Evolutionary conservation across 1,140 invertebrate genomes (phyloP).

Genomic region (Lamellibrachia luymesi): DNA sequence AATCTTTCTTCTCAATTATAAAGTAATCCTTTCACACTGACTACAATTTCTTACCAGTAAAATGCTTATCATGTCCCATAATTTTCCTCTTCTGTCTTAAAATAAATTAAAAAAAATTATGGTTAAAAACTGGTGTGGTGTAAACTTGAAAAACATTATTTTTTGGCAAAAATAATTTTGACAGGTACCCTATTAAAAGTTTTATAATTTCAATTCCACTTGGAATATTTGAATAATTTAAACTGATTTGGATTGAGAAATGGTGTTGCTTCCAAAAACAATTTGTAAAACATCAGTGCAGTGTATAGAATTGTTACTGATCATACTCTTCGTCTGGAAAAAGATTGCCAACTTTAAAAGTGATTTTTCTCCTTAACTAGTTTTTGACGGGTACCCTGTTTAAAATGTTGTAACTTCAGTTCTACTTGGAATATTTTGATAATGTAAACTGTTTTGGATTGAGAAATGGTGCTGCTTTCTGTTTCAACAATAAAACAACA

Average conservation of each 20-base stretch:
- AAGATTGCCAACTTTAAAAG: conserved; percentile 1
- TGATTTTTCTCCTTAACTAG: background rate
- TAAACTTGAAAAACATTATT: no score
- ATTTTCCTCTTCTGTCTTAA: no score
- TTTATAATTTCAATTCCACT: background rate
- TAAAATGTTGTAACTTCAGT: background rate
- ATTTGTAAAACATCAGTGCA: background rate
- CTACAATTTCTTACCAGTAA: no score
- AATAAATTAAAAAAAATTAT: no score
- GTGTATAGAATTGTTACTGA: background rate
- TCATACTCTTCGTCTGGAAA: background rate
- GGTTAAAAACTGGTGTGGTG: no score
- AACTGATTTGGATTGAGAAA: background rate
- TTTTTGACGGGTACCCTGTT: background rate
- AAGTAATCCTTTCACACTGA: no score
- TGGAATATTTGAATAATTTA: background rate
- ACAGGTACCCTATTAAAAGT: background rate
- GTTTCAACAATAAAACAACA: no score
- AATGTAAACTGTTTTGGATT: no score
- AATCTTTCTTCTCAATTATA: no score
- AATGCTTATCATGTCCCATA: no score
- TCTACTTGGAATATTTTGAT: no score
- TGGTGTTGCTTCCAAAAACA: background rate
- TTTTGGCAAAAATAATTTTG: background rate
- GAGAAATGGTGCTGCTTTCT: no score